A percentile compares a stretch with the other conserved stretches of the same genome.
Conservation (phyloP, 2,797 vertebrate genomes). For the Aulostomus chinensis region DNA sequence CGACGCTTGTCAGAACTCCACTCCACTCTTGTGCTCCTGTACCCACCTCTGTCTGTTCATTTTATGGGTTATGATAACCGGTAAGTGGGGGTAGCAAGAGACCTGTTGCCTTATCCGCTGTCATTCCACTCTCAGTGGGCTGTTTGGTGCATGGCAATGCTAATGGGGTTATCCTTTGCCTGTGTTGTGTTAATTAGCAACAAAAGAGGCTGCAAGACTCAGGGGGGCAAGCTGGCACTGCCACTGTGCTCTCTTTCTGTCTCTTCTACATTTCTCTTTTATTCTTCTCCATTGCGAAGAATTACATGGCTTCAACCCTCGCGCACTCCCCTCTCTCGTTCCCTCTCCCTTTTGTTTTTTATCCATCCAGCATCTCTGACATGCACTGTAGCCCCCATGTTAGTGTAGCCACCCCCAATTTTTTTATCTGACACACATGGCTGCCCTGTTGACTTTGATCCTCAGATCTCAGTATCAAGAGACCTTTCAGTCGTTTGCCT, state of each 20-base stretch:
- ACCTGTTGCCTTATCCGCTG: constrained; percentile 3
- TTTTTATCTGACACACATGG: constrained; percentile 53
- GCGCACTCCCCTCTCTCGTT: constrained; percentile 13
- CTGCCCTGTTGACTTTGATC: constrained; percentile 72
- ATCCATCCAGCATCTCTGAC: constrained; percentile 25
- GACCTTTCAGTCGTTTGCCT: constrained; percentile 61
- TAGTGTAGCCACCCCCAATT: constrained; percentile 32
- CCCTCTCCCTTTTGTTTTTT: constrained; percentile 24
- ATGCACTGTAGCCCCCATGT: constrained; percentile 30
- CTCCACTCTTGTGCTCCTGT: no score
- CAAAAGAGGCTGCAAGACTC: constrained; percentile 44
- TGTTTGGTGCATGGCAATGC: constrained; percentile 26
- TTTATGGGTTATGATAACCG: no score
- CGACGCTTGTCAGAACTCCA: no score
- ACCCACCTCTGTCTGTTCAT: no score
- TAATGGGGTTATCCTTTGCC: constrained; percentile 49
- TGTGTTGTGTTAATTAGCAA: constrained; percentile 72
- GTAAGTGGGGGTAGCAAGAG: no score
- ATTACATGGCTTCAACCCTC: constrained; percentile 18
- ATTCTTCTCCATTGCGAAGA: constrained; percentile 15
- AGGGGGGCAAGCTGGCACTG: constrained; percentile 24
- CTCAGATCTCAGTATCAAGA: constrained; percentile 69
- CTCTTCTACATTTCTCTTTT: constrained; percentile 26
- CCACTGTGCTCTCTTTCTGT: constrained; percentile 9
- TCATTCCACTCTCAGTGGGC: constrained; percentile 21